These are phyloP conservation scores for Cactoblastis cactorum DNA, from an alignment of 2,888 invertebrate genomes.

Conservation along the genomic window DNA sequence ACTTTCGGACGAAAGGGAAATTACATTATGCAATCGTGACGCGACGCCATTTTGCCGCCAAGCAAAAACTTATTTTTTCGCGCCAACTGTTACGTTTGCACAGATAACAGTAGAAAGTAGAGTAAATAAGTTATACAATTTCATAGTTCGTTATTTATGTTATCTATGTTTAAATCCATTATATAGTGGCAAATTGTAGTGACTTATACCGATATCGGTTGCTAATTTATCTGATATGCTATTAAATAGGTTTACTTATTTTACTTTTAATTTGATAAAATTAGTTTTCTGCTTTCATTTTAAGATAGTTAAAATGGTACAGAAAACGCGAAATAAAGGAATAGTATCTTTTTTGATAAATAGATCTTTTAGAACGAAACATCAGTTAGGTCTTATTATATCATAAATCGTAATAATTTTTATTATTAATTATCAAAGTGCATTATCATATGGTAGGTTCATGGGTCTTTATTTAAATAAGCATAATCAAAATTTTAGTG, in stretches of 20 bases:
- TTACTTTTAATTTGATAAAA: neutral
- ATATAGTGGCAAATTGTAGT: slow-evolving; percentile 9
- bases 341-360: no score
- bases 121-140: slow-evolving; percentile 43
- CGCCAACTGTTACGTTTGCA: slow-evolving; percentile 22
- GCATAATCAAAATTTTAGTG: no score
- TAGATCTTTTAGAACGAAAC: no score
- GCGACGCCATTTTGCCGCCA: slow-evolving; percentile 20
- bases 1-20: slow-evolving; percentile 44
- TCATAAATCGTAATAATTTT: no score
- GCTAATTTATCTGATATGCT: neutral
- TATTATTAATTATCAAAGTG: no score
- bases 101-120: slow-evolving; percentile 49
- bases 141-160: no score
- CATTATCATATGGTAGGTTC: no score
- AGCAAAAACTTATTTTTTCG: slow-evolving; percentile 11
- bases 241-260: neutral
- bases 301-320: neutral
- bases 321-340: no score
- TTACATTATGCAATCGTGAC: slow-evolving; percentile 40
- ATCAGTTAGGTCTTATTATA: no score
- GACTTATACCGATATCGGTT: neutral
- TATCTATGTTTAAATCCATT: slow-evolving; percentile 25
- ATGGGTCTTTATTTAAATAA: no score
- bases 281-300: neutral